phyloP scores from a whole-genome alignment of 2,797 vertebrate genomes.

The Tympanoctomys barrerae region DNA sequence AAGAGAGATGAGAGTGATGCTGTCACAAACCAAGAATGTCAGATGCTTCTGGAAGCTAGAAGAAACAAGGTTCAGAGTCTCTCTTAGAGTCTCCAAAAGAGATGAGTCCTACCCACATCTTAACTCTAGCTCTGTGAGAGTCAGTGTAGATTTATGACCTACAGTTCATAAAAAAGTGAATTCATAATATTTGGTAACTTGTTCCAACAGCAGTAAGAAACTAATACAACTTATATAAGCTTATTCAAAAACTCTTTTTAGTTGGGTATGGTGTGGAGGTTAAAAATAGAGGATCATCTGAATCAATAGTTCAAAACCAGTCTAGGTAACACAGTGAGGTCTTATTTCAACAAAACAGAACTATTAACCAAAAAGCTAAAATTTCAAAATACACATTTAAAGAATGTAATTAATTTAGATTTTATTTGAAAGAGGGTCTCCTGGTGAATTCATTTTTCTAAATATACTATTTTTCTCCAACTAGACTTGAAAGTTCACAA shows the following conservation, averaged over 20 bases:
- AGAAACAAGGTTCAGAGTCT: neutral
- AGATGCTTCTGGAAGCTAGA: neutral
- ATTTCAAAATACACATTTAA: neutral
- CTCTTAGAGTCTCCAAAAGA: neutral
- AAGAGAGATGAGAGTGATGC: neutral
- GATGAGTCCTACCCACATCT: neutral
- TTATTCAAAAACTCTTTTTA: neutral
- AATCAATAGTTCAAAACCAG: neutral
- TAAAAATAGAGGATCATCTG: neutral
- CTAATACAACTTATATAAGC: neutral
- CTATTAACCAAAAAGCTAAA: neutral
- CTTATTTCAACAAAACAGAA: neutral
- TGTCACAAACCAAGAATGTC: neutral
- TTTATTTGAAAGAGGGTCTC: neutral
- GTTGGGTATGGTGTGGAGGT: neutral
- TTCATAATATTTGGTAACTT: conserved; percentile 2
- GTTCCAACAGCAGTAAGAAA: conserved; percentile 39
- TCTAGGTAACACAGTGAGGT: neutral
- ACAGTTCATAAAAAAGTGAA: neutral
- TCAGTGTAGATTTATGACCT: neutral
- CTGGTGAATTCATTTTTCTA: conserved; percentile 22
- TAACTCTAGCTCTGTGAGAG: neutral
- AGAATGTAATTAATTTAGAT: neutral
- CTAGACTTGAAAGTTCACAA: conserved; percentile 27
- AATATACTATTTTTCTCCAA: neutral